Base-by-base conservation (phyloP, 2,888 invertebrate species). In the Bombylius major region DNA sequence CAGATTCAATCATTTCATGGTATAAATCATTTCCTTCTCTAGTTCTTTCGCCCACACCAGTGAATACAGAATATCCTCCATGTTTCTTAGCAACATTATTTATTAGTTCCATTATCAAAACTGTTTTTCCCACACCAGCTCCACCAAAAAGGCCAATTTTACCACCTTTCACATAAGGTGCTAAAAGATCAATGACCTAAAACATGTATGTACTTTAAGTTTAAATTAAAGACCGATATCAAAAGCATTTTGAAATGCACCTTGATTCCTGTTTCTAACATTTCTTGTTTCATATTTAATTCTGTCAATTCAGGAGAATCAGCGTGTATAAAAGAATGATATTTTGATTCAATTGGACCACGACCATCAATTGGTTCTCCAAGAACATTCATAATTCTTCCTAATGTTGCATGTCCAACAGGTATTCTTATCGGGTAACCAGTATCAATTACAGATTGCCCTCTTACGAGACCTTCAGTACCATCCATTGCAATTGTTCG, bases 81-180 rank as follows among this genome's bases (percentile, higher is more conserved):
- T 95, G 94, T 64, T 92, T 92, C 73, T 93, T 94, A 64, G 94
- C 94, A 49, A 95, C 89, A 70, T 94, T 95, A 82, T 94, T 94
- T 69, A 94, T 94, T 68, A 94, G 80, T 75, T 94, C 94, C 94
- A 95, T 94, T 74, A 95, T 95, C 64, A 94, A 79, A 75, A 94
- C 94, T 69, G 94, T 95, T 76, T 94, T 94, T 62, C 94, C 94
- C 65, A 95, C 94, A 67, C 94, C 94, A 62, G 94, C 94, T 66
- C 94, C 94, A 60, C 93, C 93, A 70, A 94, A 94, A 53, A 92
- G 78, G 62, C 90, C 94, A 73, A 94, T 93, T 76, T 94, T 94
- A 71, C 94, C 94, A 75, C 94, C 94, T 79, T 90, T 95, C 59
- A 83, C 89, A 71, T 94, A 95, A 44, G 94, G 94, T 61, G 92